A percentile compares a stretch with the other conserved stretches of the same genome.
Conservation (phyloP, 2,797 vertebrate species). For the Pampus argenteus region DNA sequence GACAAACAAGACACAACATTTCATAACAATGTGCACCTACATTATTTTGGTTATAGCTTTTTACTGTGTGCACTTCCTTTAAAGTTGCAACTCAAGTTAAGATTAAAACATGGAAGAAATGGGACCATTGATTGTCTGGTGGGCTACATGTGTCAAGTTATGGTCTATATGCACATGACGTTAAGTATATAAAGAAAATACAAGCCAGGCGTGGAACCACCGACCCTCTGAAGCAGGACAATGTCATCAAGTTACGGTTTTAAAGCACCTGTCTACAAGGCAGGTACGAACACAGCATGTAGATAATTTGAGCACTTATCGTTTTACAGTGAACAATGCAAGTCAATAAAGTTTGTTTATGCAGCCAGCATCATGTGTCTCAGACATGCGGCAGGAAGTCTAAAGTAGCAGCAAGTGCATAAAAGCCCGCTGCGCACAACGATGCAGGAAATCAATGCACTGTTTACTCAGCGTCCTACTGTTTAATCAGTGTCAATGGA, state of each 20-base stretch:
- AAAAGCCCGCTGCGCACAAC: background rate
- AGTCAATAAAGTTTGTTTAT: slow-evolving; percentile 6
- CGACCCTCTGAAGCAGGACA: background rate
- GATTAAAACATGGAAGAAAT: slow-evolving; percentile 1
- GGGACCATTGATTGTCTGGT: background rate
- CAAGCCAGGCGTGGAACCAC: background rate
- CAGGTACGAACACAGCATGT: background rate
- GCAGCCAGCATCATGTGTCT: slow-evolving; percentile 17
- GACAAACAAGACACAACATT: background rate
- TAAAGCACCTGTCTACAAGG: background rate
- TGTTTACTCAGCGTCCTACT: background rate
- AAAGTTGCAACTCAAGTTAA: background rate
- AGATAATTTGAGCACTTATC: background rate
- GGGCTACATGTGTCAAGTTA: background rate
- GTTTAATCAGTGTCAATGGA: background rate
- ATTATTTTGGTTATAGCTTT: background rate
- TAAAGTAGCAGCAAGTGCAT: slow-evolving; percentile 10
- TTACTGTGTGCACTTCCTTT: background rate
- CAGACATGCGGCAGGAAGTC: slow-evolving; percentile 6
- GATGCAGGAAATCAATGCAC: slow-evolving; percentile 18
- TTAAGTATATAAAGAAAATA: background rate
- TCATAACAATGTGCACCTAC: background rate
- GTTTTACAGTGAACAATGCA: background rate
- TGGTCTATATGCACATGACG: background rate
- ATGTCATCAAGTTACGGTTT: too few species aligned